Evolutionary conservation across 2,113 vertebrate species (phyloP).

Genomic region (Myanophis thanlyinensis): DNA sequence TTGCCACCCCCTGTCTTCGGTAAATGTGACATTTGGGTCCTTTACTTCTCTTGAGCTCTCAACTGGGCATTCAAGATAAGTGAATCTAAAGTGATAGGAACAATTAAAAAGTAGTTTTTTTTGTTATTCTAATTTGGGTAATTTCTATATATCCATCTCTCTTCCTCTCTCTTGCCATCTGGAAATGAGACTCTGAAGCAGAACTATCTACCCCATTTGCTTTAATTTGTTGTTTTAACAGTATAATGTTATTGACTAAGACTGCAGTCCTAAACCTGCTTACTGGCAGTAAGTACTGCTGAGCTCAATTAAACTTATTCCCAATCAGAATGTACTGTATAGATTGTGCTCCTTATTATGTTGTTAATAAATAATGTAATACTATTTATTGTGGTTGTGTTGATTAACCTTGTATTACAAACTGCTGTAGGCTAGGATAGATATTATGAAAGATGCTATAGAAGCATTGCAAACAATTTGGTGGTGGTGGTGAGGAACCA

Average conservation of each 20-base stretch:
- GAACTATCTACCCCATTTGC: background rate
- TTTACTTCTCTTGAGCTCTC: conserved; percentile 23
- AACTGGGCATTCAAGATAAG: background rate
- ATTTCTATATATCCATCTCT: accelerated
- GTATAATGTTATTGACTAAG: background rate
- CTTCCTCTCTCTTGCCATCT: background rate
- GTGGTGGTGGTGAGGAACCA: background rate
- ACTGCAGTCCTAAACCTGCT: background rate
- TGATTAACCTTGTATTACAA: background rate
- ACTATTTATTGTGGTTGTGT: background rate
- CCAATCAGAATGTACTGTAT: background rate
- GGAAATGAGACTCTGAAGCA: background rate
- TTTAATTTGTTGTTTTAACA: background rate
- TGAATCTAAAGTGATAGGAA: background rate
- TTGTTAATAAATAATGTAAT: background rate
- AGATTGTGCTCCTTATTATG: background rate
- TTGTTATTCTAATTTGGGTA: background rate
- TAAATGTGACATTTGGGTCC: conserved; percentile 30
- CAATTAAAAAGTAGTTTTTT: background rate
- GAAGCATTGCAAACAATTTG: background rate
- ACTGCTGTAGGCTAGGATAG: too few species aligned
- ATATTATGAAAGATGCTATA: background rate
- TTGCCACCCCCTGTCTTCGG: background rate
- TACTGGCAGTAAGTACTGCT: background rate
- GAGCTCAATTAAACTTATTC: background rate